Conservation (phyloP, 2,888 invertebrate genomes). For the Cyaniris semiargus region DNA sequence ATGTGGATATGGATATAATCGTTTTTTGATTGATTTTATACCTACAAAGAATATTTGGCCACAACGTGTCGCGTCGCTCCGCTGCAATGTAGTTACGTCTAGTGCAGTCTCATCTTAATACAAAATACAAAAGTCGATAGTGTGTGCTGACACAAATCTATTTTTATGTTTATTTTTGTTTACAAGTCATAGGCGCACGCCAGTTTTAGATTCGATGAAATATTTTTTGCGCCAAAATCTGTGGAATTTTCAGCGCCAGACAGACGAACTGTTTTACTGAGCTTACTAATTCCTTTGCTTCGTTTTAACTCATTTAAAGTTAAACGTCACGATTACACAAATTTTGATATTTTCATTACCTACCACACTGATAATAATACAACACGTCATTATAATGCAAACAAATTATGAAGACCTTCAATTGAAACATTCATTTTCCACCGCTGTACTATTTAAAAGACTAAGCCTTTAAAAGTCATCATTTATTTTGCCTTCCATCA, state of each 20-base stretch:
- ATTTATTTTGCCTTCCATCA: background rate
- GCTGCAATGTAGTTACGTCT: too few relatives aligned
- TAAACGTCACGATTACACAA: too few relatives aligned
- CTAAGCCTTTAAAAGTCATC: background rate
- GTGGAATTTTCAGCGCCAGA: background rate
- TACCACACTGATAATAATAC: too few relatives aligned
- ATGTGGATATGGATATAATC: too few relatives aligned
- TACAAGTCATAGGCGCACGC: background rate
- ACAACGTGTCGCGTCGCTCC: too few relatives aligned
- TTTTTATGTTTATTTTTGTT: background rate
- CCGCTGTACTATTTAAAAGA: background rate
- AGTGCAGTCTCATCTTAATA: too few relatives aligned
- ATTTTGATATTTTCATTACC: too few relatives aligned
- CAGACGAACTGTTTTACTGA: background rate
- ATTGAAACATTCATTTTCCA: background rate
- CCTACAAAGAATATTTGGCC: too few relatives aligned
- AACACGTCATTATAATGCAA: too few relatives aligned
- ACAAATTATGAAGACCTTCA: too few relatives aligned
- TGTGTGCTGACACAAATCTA: background rate
- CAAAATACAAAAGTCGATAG: background rate
- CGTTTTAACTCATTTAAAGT: background rate
- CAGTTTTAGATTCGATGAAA: conserved; percentile 1
- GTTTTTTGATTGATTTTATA: too few relatives aligned
- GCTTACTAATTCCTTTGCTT: background rate
- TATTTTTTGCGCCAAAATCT: background rate